Evolutionary conservation across 2,113 vertebrate species (phyloP).

Genomic region (Osmerus mordax): DNA sequence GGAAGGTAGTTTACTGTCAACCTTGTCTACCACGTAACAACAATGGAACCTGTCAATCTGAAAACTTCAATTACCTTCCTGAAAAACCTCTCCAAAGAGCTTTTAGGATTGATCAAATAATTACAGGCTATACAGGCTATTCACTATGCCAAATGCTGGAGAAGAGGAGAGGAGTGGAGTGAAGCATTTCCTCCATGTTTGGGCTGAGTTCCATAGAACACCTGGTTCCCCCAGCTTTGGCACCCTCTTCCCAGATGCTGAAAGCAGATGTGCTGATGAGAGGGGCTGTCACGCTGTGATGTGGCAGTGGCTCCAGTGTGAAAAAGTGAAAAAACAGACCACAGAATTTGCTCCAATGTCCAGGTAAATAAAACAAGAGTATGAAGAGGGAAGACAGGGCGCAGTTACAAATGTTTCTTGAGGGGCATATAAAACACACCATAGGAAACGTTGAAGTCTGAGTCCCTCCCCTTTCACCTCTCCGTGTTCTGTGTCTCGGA

Average conservation of each 20-base stretch:
- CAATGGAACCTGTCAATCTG: no score
- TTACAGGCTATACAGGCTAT: no score
- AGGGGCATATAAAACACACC: not conserved
- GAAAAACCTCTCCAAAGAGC: no score
- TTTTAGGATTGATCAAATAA: no score
- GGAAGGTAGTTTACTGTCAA: no score
- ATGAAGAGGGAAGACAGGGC: slow-evolving; percentile 25
- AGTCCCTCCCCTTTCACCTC: not conserved
- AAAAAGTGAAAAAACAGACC: slow-evolving; percentile 43
- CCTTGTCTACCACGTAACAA: no score
- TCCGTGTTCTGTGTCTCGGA: slow-evolving; percentile 20
- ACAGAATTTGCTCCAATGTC: slow-evolving; percentile 33
- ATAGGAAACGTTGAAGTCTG: slow-evolving; percentile 13
- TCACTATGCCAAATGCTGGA: no score
- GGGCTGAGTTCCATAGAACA: slow-evolving; percentile 47
- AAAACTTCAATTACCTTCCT: no score
- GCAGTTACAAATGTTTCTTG: slow-evolving; percentile 2
- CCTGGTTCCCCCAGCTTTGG: slow-evolving; percentile 49
- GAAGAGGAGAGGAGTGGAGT: no score
- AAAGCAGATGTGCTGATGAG: slow-evolving; percentile 54
- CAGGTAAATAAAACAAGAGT: slow-evolving; percentile 37
- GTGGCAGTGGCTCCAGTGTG: slow-evolving; percentile 22
- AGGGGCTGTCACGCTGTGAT: slow-evolving; percentile 26
- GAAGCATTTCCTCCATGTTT: not conserved
- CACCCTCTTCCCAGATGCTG: slow-evolving; percentile 40